Conservation (phyloP, 2,888 invertebrate species). For the Scaptomyza tumidula region DNA sequence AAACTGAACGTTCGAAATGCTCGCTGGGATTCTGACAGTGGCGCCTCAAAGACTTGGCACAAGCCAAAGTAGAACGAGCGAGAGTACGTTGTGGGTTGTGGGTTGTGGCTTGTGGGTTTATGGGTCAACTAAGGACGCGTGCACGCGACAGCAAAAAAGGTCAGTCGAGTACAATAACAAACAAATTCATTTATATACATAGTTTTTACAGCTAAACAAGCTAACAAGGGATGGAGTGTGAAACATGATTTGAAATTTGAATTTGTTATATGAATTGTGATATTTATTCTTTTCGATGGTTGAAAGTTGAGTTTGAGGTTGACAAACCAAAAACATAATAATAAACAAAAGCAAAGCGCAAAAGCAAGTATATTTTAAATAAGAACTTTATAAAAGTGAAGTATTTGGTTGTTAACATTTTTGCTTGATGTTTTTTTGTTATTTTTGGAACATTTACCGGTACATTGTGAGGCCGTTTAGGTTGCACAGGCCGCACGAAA, state of each 20-base stretch:
- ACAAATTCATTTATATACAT: conserved; percentile 28
- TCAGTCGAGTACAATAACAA: conserved; percentile 29
- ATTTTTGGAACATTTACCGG: conserved; percentile 67
- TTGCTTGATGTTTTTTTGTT: conserved; percentile 9
- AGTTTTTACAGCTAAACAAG: conserved; percentile 52
- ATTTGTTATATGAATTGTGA: background rate
- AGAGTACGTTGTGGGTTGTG: background rate
- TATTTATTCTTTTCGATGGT: background rate
- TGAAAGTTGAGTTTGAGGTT: conserved; percentile 2
- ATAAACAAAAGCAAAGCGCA: conserved; percentile 2
- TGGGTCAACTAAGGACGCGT: conserved; percentile 26
- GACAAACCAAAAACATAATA: background rate
- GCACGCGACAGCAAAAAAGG: conserved; percentile 53
- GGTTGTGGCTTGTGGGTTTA: background rate
- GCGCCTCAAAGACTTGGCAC: conserved; percentile 40
- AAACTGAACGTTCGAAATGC: conserved; percentile 16
- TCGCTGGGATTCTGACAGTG: conserved; percentile 9
- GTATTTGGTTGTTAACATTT: conserved; percentile 8
- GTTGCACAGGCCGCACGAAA: conserved; percentile 78
- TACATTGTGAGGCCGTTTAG: conserved; percentile 77
- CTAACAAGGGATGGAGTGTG: conserved; percentile 14
- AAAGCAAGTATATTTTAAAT: background rate
- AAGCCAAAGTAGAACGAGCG: conserved; percentile 7
- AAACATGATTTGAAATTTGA: conserved; percentile 13
- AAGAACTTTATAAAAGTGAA: background rate